Base-by-base conservation (phyloP, 2,888 invertebrate genomes). In the Endomychus coccineus region DNA sequence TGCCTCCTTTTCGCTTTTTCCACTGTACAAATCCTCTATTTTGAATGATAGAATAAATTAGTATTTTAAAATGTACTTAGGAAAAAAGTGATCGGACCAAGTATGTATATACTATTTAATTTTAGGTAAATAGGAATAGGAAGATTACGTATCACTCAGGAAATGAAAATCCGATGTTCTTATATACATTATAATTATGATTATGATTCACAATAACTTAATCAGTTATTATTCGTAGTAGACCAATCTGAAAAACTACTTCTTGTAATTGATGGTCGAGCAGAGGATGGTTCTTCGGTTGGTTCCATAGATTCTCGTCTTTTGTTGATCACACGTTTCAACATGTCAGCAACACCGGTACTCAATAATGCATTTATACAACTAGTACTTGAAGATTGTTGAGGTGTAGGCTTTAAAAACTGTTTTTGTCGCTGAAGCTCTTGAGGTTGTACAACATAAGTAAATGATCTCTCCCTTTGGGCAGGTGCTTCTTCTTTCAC, bases 321-420 rank as follows among this genome's bases (percentile, higher is more conserved):
- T 46, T 65, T 66, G 33, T 52, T 60, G 12, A 67, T 62, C 5
- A 67, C 65, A 35, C 58, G 53, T 39, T 66, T 66, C 33, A 66
- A 49, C 36, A 67, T 66, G 46, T 67, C 66, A 1, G 62, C 64
- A 17, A 66, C 63, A 4, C 66, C 62, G 9, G 56, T 61, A 32
- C 60, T 62, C 34, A 66, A 48, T 16, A 66, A 43, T 3, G 62
- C 64, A 39, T 67, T 66, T 32, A 67, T 64, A 43, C 66, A 67
- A 44, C 64, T 65, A 21, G 56, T 63, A 37, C 61, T 60, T 16
- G 55, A 54, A n/a, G 58, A 57, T 34, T 57, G 58, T 9, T 56
- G 48, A 15, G 50, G 42, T 7, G 48, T 44, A 1, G 52, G 50
- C 36, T 57, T 54, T 10, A 57, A 30, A 23, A 55, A 34, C 28